phyloP scores from a whole-genome alignment of 2,113 vertebrate species.

The Hemicordylus capensis region DNA sequence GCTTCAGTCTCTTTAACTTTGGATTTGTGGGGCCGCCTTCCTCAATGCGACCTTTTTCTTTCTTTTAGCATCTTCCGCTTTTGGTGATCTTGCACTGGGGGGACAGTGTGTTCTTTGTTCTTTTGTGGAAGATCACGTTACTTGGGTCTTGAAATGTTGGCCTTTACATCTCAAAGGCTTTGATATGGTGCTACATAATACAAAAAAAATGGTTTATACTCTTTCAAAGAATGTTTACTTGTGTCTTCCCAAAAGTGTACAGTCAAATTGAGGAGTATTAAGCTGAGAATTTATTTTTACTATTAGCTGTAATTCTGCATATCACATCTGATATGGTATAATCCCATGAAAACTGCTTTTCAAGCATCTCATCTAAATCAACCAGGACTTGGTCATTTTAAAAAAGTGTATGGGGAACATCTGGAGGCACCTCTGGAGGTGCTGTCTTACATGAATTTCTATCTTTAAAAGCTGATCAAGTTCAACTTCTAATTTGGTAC shows the following conservation, averaged over 20 bases:
- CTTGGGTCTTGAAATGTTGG: background rate
- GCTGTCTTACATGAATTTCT: no score
- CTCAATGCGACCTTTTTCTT: constrained; percentile 2
- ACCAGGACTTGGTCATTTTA: background rate
- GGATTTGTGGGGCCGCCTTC: background rate
- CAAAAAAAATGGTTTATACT: no score
- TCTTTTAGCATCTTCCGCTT: background rate
- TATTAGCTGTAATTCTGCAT: background rate
- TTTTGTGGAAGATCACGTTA: background rate
- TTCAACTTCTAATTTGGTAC: no score
- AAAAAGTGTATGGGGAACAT: background rate
- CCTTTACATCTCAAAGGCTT: background rate
- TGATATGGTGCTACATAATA: background rate
- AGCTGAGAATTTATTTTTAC: background rate
- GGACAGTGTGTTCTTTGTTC: background rate
- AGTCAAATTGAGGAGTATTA: no score
- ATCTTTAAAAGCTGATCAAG: no score
- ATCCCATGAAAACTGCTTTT: background rate
- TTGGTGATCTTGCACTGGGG: background rate
- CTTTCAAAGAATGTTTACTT: no score
- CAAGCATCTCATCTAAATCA: background rate
- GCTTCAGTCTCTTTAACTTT: background rate
- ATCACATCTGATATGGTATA: background rate
- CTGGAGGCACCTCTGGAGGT: no score
- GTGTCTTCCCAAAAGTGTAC: no score